phyloP scores from a whole-genome alignment of 2,113 vertebrate species.

The Amphiprion percula region DNA sequence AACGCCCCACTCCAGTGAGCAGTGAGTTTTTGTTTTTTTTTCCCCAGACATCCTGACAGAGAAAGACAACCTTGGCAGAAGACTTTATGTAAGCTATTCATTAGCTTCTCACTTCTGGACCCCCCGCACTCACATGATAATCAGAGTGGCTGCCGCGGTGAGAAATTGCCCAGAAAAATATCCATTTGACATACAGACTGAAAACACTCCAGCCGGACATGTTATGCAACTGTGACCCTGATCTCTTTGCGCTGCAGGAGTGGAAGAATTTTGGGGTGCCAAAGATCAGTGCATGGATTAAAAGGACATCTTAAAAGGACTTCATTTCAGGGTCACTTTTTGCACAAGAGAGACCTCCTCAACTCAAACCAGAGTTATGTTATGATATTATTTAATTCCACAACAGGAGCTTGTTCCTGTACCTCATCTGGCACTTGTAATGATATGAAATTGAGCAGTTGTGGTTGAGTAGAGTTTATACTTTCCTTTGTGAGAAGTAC shows the following conservation, averaged over 20 bases:
- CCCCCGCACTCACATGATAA: conserved; percentile 38
- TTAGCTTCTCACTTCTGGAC: conserved; percentile 48
- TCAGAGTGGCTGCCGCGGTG: conserved; percentile 41
- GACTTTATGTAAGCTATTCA: conserved; percentile 67
- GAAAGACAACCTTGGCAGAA: conserved; percentile 59
- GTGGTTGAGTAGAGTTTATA: not conserved
- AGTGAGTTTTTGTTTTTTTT: conserved; percentile 30
- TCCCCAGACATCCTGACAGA: conserved; percentile 37
- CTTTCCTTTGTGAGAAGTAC: no score
- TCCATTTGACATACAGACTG: conserved; percentile 51
- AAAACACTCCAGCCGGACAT: conserved; percentile 28
- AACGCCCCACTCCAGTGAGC: conserved; percentile 49
- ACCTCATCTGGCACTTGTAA: conserved; percentile 2
- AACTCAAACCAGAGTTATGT: not conserved
- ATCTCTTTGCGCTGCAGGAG: conserved; percentile 14
- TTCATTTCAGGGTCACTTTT: not conserved
- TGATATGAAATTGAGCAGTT: conserved; percentile 9
- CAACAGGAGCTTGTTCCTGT: conserved; percentile 16
- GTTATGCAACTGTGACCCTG: conserved; percentile 52
- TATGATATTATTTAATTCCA: conserved; percentile 19
- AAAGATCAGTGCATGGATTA: conserved; percentile 24
- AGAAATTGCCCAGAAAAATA: conserved; percentile 67
- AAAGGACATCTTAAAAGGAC: conserved; percentile 27
- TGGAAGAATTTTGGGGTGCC: conserved; percentile 3
- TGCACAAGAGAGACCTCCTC: not conserved